phyloP scores from a whole-genome alignment of 1,140 invertebrate species.

The Aphis craccivora region DNA sequence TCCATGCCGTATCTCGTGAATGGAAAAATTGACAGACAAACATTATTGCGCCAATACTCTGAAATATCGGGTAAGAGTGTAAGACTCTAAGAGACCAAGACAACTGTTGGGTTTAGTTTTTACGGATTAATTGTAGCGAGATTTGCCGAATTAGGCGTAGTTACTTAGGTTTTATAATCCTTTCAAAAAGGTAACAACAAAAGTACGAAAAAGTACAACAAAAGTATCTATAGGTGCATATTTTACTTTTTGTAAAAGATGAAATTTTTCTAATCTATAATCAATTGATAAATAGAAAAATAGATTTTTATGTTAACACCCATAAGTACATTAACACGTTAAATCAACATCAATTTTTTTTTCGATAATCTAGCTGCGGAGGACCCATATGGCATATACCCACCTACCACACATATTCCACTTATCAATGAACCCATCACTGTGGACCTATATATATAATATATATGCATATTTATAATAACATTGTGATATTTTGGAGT shows the following conservation, averaged over 20 bases:
- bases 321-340: too few relatives aligned
- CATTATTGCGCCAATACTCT: slow-evolving; percentile 74
- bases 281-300: neutral
- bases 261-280: neutral
- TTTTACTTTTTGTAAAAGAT: neutral
- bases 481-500: neutral
- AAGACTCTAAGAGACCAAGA: neutral
- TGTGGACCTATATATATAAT: neutral
- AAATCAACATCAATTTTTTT: neutral
- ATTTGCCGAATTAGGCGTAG: neutral
- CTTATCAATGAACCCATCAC: too few relatives aligned
- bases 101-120: neutral
- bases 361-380: too few relatives aligned
- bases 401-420: too few relatives aligned
- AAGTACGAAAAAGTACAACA: too few relatives aligned
- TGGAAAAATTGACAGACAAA: slow-evolving; percentile 84
- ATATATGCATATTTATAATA: neutral
- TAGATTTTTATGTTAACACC: neutral
- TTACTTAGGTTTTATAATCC: neutral
- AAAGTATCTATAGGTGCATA: too few relatives aligned
- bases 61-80: slow-evolving; percentile 31
- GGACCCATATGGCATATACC: neutral
- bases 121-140: neutral
- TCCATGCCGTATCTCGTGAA: slow-evolving; percentile 80
- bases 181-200: neutral